Evolutionary conservation across 2,797 vertebrate species (phyloP), one percentile per base, ranked within the genome.

Genomic region (Botia kubotai): DNA sequence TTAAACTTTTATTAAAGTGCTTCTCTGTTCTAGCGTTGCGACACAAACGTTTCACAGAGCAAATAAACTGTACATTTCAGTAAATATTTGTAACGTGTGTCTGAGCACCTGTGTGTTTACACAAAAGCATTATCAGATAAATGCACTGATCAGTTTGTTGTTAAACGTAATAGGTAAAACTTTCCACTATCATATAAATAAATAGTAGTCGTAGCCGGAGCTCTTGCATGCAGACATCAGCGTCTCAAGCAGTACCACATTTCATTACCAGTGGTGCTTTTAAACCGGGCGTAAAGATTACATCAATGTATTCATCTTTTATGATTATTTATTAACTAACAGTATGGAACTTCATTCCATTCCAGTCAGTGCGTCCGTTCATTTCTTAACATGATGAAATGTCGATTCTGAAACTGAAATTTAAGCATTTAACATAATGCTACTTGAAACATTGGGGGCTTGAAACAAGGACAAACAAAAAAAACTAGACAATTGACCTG

Each of bases 1-100:
- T 95, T 94, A 94, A 94, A 94, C 91, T 92, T 95, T 95, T 94
- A 93, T 93, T 95, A 95, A 95, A 95, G 94, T 95, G 94, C 94
- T 93, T 95, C 87, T 90, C 87, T 92, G 88, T 92, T 94, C 90
- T 93, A 91, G 93, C 89, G 89, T 93, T 92, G 93, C 92, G 90
- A 93, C 93, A 94, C 92, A 91, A 93, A 92, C 89, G 90, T 90
- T 93, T 94, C 93, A 93, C 93, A 94, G 87, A 93, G 93, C 91
- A 91, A 80, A 92, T 93, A 91, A 89, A 92, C 92, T 93, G 90
- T 95, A 95, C 93, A 95, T 87, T 87, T 91, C 89, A 88, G 91
- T 88, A 77, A 88, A 90, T 91, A 92, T 91, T 91, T 90, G 77
- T 74, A 71, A 88, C 57, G 65, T 87, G 89, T 89, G 90, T 87